Evolutionary conservation across 2,113 vertebrate genomes (phyloP).

Genomic region (Propithecus coquereli): DNA sequence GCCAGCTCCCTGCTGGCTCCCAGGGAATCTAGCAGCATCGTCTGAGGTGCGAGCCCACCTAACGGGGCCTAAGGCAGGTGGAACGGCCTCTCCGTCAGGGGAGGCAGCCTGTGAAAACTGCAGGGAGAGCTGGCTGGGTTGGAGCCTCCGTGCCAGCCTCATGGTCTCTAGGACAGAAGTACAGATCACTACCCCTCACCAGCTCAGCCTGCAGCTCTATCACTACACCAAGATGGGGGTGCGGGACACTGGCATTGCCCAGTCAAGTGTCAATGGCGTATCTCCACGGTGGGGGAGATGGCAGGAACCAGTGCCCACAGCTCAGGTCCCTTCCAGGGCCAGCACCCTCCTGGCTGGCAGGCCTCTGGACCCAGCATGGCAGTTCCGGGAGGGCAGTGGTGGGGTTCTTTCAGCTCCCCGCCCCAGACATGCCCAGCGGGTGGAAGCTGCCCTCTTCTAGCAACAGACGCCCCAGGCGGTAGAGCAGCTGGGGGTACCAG

Average conservation of each 20-base stretch:
- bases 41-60: conserved; percentile 64
- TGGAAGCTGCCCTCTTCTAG: conserved; percentile 92
- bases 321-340: not conserved
- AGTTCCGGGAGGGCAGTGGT: conserved; percentile 28
- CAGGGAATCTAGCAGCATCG: conserved; percentile 75
- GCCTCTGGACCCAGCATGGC: conserved; percentile 25
- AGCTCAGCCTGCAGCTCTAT: not conserved
- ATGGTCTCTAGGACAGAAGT: not conserved
- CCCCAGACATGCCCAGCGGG: conserved; percentile 83
- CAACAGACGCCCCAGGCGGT: conserved; percentile 87
- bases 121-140: not conserved
- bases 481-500: conserved; percentile 94
- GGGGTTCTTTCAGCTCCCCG: conserved; percentile 82
- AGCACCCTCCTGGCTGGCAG: not conserved
- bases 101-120: not conserved
- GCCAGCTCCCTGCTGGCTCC: conserved; percentile 52
- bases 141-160: not conserved
- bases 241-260: not conserved
- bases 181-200: not conserved
- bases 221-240: not conserved
- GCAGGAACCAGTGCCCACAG: not conserved
- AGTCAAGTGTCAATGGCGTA: conserved; percentile 20
- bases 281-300: not conserved
- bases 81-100: not conserved
- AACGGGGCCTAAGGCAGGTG: not conserved